These are phyloP conservation scores for Gavia stellata DNA, from an alignment of 2,113 vertebrate genomes.

Conservation along the genomic window DNA sequence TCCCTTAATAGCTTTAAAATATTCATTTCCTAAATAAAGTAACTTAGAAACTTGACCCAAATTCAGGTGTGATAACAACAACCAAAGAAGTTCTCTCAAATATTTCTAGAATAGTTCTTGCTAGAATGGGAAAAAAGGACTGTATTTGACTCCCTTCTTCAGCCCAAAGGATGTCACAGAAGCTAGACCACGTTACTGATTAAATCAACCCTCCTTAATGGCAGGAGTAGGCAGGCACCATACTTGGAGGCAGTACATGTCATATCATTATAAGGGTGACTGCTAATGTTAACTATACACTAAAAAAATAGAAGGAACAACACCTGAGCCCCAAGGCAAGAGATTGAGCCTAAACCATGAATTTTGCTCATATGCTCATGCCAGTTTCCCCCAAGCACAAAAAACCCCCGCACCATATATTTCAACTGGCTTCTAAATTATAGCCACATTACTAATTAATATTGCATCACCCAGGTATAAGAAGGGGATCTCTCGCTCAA, in stretches of 20 bases:
- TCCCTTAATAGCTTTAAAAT: constrained; percentile 76
- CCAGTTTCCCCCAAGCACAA: neutral
- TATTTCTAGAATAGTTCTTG: constrained; percentile 8
- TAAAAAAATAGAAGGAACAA: constrained; percentile 72
- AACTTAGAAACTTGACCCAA: constrained; percentile 48
- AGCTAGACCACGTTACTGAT: constrained; percentile 43
- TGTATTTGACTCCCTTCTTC: constrained; percentile 1
- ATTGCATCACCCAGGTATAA: neutral
- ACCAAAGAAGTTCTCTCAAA: neutral
- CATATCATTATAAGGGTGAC: constrained; percentile 80
- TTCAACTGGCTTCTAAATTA: neutral
- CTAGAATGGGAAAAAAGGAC: neutral
- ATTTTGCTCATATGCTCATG: neutral
- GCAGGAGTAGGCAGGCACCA: constrained; percentile 46
- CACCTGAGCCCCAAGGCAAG: constrained; percentile 74
- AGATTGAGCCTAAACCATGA: neutral
- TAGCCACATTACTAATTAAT: neutral
- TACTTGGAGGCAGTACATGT: constrained; percentile 46
- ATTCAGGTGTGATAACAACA: constrained; percentile 13
- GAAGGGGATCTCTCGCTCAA: neutral
- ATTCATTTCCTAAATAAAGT: constrained; percentile 68
- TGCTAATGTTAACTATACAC: constrained; percentile 78
- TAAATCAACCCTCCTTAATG: constrained; percentile 63
- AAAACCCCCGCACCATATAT: no score
- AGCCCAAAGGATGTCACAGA: constrained; percentile 36